Conservation (phyloP, 2,113 vertebrate genomes). For the Ptilonorhynchus violaceus region DNA sequence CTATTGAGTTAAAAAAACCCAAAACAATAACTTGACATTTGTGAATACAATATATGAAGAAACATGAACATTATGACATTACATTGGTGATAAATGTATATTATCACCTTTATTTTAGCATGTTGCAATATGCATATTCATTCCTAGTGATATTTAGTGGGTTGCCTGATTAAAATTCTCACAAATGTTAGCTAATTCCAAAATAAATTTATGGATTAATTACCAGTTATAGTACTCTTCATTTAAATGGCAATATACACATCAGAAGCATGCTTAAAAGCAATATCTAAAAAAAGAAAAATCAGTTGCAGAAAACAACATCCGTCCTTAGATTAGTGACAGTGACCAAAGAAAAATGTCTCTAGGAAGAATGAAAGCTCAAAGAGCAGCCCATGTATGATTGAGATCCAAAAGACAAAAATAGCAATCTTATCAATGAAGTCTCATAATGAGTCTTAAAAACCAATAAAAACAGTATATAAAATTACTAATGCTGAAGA, state of each 20-base stretch:
- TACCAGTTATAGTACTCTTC: background rate
- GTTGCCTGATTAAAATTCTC: background rate
- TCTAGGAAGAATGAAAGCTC: background rate
- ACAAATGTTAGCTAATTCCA: background rate
- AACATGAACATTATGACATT: background rate
- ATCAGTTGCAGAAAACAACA: background rate
- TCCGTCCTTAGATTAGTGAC: background rate
- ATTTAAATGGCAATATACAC: slow-evolving; percentile 2
- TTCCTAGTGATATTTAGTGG: background rate
- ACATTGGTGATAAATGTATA: background rate
- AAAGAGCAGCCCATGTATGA: background rate
- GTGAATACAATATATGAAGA: background rate
- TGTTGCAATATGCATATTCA: background rate
- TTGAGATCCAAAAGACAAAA: background rate
- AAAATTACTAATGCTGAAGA: background rate
- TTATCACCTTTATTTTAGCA: background rate
- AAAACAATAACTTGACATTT: background rate
- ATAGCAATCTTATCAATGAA: background rate
- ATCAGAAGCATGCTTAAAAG: background rate
- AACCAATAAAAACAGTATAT: background rate
- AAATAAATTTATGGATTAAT: background rate
- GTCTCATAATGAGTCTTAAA: background rate
- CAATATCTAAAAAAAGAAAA: background rate
- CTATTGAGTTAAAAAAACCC: background rate
- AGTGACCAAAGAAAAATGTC: background rate